Evolutionary conservation across 2,888 invertebrate species (phyloP), one percentile per base, ranked within the genome.

Genomic region (Caenorhabditis sp.): DNA sequence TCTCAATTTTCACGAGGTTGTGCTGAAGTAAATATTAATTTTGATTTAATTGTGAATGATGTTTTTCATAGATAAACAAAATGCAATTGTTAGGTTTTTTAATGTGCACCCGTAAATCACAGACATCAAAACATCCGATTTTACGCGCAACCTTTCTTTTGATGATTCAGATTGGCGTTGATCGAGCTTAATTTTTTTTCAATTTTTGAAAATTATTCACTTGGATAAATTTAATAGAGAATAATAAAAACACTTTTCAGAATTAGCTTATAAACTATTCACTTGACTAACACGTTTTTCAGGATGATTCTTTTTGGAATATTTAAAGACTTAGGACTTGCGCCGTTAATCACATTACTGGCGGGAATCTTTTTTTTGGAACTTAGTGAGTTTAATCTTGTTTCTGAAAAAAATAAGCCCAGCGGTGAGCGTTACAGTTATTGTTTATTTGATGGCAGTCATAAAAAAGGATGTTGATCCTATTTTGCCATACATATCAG

Each of bases 401-500:
- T n/a, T n/a, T n/a, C n/a, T n/a, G n/a, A n/a, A n/a, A n/a, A n/a
- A n/a, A n/a, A n/a, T n/a, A n/a, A n/a, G n/a, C n/a, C n/a, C n/a
- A n/a, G n/a, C n/a, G n/a, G n/a, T n/a, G n/a, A n/a, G n/a, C n/a
- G n/a, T n/a, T n/a, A n/a, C n/a, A 89, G 89, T 85, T 11, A 18
- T 71, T 15, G 88, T 88, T 4, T 91, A 91, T 77, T 60, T 77
- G 6, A 80, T 89, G 50, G 89, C 91, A 6, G 90, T 91, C 15
- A 69, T 64, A 24, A 80, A 83, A 8, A 74, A 82, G 1, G 90
- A 91, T 79, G 90, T 92, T 15, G 91, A 91, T 55, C 89, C 91
- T 1, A 65, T 90, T 15, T 88, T 91, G 18, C 91, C 91, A 0
- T 91, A 92, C 77, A 86, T 91, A 32, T 90, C 90, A 0, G 86